Evolutionary conservation across 2,113 vertebrate genomes (phyloP).

Genomic region (Aythya baeri): DNA sequence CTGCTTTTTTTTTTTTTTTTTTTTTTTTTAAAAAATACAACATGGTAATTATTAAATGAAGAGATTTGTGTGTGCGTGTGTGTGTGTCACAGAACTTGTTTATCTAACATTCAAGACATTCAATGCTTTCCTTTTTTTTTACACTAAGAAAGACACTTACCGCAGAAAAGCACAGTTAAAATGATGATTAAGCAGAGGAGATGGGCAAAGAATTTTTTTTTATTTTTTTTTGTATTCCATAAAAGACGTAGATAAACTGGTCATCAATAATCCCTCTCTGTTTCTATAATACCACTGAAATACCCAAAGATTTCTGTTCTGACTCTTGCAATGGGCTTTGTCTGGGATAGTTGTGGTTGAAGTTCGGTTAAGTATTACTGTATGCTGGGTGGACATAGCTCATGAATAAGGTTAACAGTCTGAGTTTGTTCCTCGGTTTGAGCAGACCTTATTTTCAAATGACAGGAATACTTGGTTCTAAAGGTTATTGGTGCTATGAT

Average conservation of each 20-base stretch:
- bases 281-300: background rate
- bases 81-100: background rate
- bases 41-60: background rate
- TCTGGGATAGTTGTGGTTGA: background rate
- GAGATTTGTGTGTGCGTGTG: background rate
- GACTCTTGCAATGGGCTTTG: background rate
- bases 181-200: background rate
- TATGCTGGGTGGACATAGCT: background rate
- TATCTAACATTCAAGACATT: background rate
- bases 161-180: background rate
- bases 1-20: too few relatives aligned
- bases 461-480: background rate
- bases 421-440: background rate
- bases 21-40: background rate
- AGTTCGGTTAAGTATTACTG: background rate
- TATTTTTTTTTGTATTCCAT: background rate
- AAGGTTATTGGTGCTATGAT: background rate
- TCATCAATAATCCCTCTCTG: background rate
- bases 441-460: background rate
- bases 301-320: background rate
- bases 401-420: background rate
- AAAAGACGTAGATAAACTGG: background rate
- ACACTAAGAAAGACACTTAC: background rate
- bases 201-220: background rate
- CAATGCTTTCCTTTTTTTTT: background rate